Conservation (phyloP, 2,113 vertebrate genomes). For the Pelecanus crispus region DNA sequence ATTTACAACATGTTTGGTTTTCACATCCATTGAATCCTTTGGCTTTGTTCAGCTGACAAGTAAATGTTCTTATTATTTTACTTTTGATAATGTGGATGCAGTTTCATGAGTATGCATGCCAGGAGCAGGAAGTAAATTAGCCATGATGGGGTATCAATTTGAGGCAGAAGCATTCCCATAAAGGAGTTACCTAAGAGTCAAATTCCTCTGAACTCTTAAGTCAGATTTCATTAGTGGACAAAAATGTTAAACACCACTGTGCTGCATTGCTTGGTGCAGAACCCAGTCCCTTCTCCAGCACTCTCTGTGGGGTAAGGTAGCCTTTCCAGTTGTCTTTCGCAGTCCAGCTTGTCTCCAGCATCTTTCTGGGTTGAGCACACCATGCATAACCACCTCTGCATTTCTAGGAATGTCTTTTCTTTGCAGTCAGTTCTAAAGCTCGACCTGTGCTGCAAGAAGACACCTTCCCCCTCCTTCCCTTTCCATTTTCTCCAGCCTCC, state of each 20-base stretch:
- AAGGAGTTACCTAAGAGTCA: background rate
- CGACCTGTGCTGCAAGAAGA: background rate
- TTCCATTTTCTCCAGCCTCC: background rate
- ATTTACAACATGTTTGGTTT: background rate
- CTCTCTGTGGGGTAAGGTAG: background rate
- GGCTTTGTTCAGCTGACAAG: constrained; percentile 9
- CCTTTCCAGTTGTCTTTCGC: background rate
- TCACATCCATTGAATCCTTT: background rate
- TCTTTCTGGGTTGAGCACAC: background rate
- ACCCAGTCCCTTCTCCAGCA: background rate
- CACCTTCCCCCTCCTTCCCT: background rate
- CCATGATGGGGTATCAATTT: background rate
- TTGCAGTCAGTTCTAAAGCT: background rate
- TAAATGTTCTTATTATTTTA: background rate
- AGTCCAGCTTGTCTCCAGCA: background rate
- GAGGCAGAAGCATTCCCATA: background rate
- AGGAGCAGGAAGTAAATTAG: background rate
- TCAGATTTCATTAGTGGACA: background rate
- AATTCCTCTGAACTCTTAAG: background rate
- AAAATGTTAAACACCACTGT: background rate
- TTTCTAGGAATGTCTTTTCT: background rate
- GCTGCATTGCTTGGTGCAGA: fast-evolving
- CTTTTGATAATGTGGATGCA: background rate
- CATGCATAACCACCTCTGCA: background rate
- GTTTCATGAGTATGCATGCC: background rate